These are phyloP conservation scores for Podarcis raffonei DNA, from an alignment of 2,113 vertebrate genomes.

Conservation along the genomic window DNA sequence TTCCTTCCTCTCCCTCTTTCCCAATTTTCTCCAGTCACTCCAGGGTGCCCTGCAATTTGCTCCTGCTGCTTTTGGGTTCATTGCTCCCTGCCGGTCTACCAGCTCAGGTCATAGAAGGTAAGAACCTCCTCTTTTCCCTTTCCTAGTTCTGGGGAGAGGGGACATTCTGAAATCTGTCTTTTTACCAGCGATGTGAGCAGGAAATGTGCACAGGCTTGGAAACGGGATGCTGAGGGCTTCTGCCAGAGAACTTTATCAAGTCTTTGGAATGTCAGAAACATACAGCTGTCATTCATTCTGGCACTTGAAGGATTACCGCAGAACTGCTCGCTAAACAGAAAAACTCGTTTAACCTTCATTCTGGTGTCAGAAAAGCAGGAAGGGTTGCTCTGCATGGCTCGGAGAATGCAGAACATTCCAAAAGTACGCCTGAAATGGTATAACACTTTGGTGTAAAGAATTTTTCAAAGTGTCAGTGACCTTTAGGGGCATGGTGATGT, in stretches of 20 bases:
- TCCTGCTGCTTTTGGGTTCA: constrained; percentile 52
- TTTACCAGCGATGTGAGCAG: constrained; percentile 9
- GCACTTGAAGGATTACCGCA: neutral
- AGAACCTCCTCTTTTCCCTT: constrained; percentile 40
- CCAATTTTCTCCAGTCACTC: constrained; percentile 59
- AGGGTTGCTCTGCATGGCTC: neutral
- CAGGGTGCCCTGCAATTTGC: constrained; percentile 58
- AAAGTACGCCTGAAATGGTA: neutral
- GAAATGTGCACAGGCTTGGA: neutral
- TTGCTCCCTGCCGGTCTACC: constrained; percentile 50
- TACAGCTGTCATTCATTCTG: constrained; percentile 42
- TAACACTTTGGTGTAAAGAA: neutral
- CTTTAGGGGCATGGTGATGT: neutral
- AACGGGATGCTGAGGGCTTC: neutral
- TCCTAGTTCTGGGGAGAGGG: neutral
- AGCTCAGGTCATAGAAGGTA: constrained; percentile 75
- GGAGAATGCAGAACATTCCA: neutral
- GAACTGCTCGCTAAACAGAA: neutral
- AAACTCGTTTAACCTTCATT: neutral
- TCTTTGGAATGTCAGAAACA: neutral
- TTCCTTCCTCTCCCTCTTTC: rapidly evolving
- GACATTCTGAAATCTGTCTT: constrained; percentile 5
- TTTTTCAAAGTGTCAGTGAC: no score
- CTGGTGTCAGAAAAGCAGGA: neutral
- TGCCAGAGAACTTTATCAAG: constrained; percentile 3